Base-by-base conservation (phyloP, 2,888 invertebrate species). In the Agriopis aurantiaria region DNA sequence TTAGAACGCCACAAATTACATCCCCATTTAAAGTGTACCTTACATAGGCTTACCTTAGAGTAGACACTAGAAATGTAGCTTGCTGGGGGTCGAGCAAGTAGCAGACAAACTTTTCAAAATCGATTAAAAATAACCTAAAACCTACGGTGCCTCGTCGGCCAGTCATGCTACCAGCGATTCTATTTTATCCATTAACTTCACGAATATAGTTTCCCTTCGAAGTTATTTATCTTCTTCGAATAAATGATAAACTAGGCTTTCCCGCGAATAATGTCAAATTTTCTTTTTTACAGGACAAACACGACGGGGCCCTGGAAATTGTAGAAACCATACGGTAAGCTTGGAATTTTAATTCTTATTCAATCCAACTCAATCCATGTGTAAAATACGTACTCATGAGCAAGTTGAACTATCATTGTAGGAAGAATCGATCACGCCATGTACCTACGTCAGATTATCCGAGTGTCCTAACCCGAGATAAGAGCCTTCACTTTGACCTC, bases 231-330 rank as follows among this genome's bases (percentile, higher is more conserved):
- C 8, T 5, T 49, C 14, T 17, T 8, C 8, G 7, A 14, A 17
- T 17, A 17, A 1, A 33, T 33, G 33, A 52, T 8, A 52, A 52
- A 52, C 9, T 23, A 52, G 12, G 12, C 11, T 10, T 52, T 9
- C 17, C 10, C 17, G 23, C 14, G 5, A 40, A 40, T 60, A 60
- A 56, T 23, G 1, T 45, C 5, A 55, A 1, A 9, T 23, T 69
- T 61, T 85, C 6, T 86, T 91, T 92, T 87, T 89, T 95, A 69
- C 94, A 98, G 97, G 97, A 98, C 95, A 97, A 97, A 91, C 97
- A 97, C 91, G 98, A 98, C 95, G 98, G 98, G 83, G 98, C 98
- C 79, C 93, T 97, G 88, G 98, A 98, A 95, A 97, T 98, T 86
- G 97, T 98, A 82, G 98, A 98, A 91, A 98, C 98, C 58, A 98